These are phyloP conservation scores for Cyanocitta stelleri DNA, from an alignment of 2,113 vertebrate genomes.

Conservation along the genomic window DNA sequence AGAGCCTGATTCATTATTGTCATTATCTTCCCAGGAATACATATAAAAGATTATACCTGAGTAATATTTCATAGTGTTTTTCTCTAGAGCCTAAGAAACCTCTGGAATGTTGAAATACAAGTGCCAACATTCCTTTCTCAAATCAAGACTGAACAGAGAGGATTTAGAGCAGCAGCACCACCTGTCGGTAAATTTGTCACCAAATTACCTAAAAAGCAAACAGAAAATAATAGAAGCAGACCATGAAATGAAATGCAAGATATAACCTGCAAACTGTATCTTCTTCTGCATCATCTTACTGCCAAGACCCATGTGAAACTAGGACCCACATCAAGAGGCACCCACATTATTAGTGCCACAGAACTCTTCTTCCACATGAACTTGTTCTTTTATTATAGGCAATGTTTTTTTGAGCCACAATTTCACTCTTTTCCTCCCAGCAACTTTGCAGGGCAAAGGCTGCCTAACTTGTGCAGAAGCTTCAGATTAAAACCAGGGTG, in stretches of 20 bases:
- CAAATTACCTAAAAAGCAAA: neutral
- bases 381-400: neutral
- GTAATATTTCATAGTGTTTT: neutral
- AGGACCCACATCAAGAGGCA: neutral
- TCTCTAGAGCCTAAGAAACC: neutral
- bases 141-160: neutral
- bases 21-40: slow-evolving; percentile 4
- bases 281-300: neutral
- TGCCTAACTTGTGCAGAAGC: neutral
- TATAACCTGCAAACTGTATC: neutral
- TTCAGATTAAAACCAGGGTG: neutral
- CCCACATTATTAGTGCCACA: no score
- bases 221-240: neutral
- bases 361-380: neutral
- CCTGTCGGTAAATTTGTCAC: neutral
- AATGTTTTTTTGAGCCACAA: neutral
- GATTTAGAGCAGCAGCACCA: slow-evolving; percentile 25
- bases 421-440: neutral
- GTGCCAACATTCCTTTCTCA: neutral
- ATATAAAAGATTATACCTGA: neutral
- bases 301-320: neutral
- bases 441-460: neutral
- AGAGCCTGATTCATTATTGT: neutral
- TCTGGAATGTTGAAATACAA: neutral
- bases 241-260: neutral